These are phyloP conservation scores for Napeogenes inachia DNA, from an alignment of 2,888 invertebrate species.

Conservation along the genomic window DNA sequence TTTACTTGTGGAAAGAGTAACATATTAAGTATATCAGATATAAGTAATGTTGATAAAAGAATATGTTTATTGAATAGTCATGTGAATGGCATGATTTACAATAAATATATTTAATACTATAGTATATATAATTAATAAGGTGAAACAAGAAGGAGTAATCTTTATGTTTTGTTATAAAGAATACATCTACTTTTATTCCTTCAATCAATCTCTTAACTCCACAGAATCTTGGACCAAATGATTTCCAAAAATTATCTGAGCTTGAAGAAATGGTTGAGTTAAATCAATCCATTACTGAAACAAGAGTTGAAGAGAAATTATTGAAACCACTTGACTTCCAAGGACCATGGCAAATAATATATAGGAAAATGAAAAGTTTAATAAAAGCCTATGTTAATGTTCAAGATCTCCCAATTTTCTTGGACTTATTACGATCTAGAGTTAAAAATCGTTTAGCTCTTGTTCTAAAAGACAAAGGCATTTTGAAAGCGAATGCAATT, in stretches of 20 bases:
- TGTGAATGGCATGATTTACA: too few species aligned
- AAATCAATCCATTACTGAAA: slow-evolving; percentile 3
- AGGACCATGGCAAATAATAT: slow-evolving; percentile 27
- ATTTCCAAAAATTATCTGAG: slow-evolving; percentile 27
- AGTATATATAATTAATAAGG: too few species aligned
- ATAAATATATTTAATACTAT: too few species aligned
- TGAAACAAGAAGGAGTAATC: too few species aligned
- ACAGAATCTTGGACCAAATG: slow-evolving; percentile 37
- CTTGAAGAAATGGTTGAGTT: slow-evolving; percentile 16
- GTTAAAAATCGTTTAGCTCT: slow-evolving; percentile 34
- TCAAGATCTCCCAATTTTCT: slow-evolving; percentile 11
- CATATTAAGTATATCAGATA: too few species aligned
- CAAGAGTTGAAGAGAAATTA: not conserved
- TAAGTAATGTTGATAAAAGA: too few species aligned
- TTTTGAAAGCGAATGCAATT: slow-evolving; percentile 24
- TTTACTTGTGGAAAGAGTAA: too few species aligned
- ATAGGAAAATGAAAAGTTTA: slow-evolving; percentile 24
- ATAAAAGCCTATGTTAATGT: slow-evolving; percentile 9
- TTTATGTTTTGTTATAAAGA: too few species aligned
- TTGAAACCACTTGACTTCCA: slow-evolving; percentile 25
- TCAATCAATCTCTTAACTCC: slow-evolving; percentile 25
- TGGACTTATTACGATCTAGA: slow-evolving; percentile 22
- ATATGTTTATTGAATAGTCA: too few species aligned
- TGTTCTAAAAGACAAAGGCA: slow-evolving; percentile 27
- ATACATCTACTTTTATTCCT: not conserved